phyloP scores from a whole-genome alignment of 2,797 vertebrate genomes.

The Notolabrus celidotus region DNA sequence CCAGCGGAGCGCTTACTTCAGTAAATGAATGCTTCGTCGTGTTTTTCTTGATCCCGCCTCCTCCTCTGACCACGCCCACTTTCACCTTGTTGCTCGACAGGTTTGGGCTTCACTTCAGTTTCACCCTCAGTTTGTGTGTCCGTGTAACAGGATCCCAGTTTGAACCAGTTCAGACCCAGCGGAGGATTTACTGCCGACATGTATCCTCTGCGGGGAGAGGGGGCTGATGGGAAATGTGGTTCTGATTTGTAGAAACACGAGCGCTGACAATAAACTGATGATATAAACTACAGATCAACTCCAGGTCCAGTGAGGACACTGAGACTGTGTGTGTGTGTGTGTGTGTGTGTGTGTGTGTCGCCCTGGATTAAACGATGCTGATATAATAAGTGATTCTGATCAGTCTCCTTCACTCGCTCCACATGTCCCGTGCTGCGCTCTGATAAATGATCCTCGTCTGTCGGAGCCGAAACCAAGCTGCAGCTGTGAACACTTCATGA shows the following conservation, averaged over 20 bases:
- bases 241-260: slow-evolving; percentile 14
- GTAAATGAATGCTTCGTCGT: no score
- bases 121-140: no score
- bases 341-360: neutral
- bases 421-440: slow-evolving; percentile 33
- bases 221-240: slow-evolving; percentile 37
- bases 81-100: no score
- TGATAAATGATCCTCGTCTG: slow-evolving; percentile 48
- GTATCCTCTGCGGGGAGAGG: neutral
- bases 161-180: neutral
- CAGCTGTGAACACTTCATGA: slow-evolving; percentile 64
- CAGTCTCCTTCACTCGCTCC: slow-evolving; percentile 3
- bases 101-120: no score
- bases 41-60: no score
- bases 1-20: no score
- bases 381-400: no score
- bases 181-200: neutral
- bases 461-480: slow-evolving; percentile 47
- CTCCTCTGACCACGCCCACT: no score
- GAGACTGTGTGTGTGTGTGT: slow-evolving; percentile 9
- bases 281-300: neutral
- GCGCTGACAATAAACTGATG: neutral
- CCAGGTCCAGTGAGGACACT: neutral
- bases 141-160: neutral
- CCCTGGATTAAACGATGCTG: no score